These are phyloP conservation scores for Sebastes diploproa DNA, from an alignment of 2,797 vertebrate species.

Conservation along the genomic window DNA sequence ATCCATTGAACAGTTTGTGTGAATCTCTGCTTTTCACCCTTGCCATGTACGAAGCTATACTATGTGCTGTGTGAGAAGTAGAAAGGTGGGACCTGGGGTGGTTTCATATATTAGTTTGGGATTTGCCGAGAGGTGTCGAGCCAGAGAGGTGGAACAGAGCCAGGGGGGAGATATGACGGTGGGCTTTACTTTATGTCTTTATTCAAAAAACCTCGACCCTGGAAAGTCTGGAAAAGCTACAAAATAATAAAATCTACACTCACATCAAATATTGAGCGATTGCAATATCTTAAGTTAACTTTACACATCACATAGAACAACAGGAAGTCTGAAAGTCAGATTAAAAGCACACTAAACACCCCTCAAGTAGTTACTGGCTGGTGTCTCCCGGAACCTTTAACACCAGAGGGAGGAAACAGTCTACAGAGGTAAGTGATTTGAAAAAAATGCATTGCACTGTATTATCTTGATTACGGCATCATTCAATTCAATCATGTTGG, in stretches of 20 bases:
- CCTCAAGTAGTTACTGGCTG: neutral
- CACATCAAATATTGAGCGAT: neutral
- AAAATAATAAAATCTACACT: neutral
- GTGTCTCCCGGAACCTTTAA: neutral
- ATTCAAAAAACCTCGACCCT: neutral
- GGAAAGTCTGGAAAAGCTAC: neutral
- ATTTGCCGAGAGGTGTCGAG: neutral
- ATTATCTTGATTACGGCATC: neutral
- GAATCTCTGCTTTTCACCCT: neutral
- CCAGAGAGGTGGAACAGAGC: neutral
- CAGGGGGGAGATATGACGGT: neutral
- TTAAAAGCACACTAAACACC: neutral
- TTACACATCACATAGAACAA: neutral
- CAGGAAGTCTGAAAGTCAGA: neutral
- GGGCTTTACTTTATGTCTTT: neutral
- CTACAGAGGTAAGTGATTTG: neutral
- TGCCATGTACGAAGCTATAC: neutral
- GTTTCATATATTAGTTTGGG: neutral
- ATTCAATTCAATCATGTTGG: neutral
- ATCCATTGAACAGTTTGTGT: neutral
- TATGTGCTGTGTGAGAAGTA: neutral
- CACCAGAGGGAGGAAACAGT: neutral
- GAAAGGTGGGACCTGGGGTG: neutral
- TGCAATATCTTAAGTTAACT: neutral
- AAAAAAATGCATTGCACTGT: neutral